These are phyloP conservation scores for Phaethon lepturus DNA, from an alignment of 2,113 vertebrate genomes.

Conservation along the genomic window DNA sequence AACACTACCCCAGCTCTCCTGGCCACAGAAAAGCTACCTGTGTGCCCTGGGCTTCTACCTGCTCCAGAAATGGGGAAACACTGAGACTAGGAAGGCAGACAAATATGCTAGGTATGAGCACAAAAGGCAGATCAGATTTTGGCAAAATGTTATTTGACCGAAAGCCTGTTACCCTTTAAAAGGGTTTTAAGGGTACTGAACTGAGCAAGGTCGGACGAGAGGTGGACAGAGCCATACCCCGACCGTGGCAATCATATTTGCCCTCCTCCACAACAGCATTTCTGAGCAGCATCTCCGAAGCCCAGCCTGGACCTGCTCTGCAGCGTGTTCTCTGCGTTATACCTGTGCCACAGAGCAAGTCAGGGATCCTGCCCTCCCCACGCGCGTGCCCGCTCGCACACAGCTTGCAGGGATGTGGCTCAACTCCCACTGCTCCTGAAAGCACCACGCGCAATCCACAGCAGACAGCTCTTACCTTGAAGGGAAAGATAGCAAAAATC, in stretches of 20 bases:
- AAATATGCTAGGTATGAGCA: neutral
- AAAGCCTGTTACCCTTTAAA: neutral
- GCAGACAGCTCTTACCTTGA: neutral
- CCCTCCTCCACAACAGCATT: fast-evolving
- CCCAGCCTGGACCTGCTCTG: neutral
- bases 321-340: fast-evolving
- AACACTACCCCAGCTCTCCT: neutral
- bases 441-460: neutral
- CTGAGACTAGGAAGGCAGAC: neutral
- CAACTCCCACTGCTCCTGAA: neutral
- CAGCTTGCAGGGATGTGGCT: neutral
- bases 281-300: neutral
- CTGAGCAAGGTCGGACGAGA: fast-evolving
- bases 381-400: fast-evolving
- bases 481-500: neutral
- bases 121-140: neutral
- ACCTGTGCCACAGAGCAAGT: neutral
- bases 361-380: neutral
- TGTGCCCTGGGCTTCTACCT: neutral
- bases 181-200: neutral
- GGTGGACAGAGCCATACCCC: neutral
- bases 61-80: neutral
- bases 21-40: neutral
- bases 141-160: neutral
- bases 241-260: fast-evolving